These are phyloP conservation scores for Prunella fulvescens DNA, from an alignment of 2,113 vertebrate species.

Conservation along the genomic window DNA sequence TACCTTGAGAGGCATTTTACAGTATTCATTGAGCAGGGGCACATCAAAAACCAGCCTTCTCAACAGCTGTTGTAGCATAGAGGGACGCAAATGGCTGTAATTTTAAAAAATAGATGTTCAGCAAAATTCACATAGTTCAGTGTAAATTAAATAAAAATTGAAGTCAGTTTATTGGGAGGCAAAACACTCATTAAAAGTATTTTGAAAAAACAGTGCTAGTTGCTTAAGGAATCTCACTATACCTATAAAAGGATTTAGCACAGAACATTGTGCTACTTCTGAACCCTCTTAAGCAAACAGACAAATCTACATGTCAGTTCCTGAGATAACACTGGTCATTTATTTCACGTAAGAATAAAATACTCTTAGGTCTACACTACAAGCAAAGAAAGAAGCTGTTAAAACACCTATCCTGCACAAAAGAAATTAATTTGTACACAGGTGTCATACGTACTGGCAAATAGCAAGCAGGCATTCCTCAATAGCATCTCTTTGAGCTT, in stretches of 20 bases:
- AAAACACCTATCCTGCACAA: not conserved
- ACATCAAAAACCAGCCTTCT: conserved; percentile 95
- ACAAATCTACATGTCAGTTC: not conserved
- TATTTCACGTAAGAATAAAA: not conserved
- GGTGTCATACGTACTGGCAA: conserved; percentile 83
- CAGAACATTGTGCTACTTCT: not conserved
- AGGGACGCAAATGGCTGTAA: conserved; percentile 89
- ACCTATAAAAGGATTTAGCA: not conserved
- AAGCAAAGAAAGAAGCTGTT: not conserved
- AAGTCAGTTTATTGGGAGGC: not conserved
- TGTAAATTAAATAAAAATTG: not conserved
- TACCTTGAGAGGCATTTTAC: conserved; percentile 99
- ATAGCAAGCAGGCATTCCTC: conserved; percentile 94
- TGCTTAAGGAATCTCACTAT: not conserved
- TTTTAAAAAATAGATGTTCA: not conserved
- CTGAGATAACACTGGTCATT: not conserved
- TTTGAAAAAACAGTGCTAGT: not conserved
- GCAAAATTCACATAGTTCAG: not conserved
- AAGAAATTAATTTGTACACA: not conserved
- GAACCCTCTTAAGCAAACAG: not conserved
- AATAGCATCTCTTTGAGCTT: conserved; percentile 96
- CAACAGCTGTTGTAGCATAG: conserved; percentile 95
- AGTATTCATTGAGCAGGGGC: conserved; percentile 93
- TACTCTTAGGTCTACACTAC: not conserved
- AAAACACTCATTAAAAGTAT: not conserved